Evolutionary conservation across 2,797 vertebrate genomes (phyloP).

Genomic region (Aphelocoma californica): DNA sequence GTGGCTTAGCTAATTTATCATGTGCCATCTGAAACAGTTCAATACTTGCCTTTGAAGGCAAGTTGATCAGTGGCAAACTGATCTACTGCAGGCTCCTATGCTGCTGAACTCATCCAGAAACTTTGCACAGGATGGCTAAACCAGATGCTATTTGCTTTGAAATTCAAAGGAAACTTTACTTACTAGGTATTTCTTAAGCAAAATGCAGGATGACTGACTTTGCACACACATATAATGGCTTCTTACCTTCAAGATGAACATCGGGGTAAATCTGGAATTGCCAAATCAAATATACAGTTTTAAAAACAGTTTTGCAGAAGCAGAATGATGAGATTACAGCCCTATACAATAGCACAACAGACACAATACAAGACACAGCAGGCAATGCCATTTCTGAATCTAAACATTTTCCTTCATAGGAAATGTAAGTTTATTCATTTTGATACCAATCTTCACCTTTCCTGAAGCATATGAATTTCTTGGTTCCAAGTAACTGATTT

Average conservation of each 20-base stretch:
- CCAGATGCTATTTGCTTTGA: neutral
- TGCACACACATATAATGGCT: fast-evolving
- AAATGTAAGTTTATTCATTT: neutral
- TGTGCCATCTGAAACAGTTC: neutral
- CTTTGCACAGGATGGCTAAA: neutral
- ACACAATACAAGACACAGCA: neutral
- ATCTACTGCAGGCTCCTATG: neutral
- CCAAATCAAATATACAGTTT: neutral
- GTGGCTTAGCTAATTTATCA: neutral
- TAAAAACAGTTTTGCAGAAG: neutral
- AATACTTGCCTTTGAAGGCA: neutral
- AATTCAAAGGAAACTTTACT: neutral
- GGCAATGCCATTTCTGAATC: neutral
- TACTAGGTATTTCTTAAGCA: neutral
- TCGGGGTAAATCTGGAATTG: neutral
- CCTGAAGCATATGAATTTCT: neutral
- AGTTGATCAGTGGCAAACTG: neutral
- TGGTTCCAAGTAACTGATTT: neutral
- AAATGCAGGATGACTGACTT: neutral
- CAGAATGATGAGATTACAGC: neutral
- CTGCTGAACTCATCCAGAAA: constrained; percentile 6
- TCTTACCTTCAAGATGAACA: neutral
- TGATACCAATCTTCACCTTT: neutral
- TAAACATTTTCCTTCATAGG: neutral
- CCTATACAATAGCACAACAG: neutral